Conservation (phyloP, 1,140 invertebrate species). For the Papilio aristodemus region DNA sequence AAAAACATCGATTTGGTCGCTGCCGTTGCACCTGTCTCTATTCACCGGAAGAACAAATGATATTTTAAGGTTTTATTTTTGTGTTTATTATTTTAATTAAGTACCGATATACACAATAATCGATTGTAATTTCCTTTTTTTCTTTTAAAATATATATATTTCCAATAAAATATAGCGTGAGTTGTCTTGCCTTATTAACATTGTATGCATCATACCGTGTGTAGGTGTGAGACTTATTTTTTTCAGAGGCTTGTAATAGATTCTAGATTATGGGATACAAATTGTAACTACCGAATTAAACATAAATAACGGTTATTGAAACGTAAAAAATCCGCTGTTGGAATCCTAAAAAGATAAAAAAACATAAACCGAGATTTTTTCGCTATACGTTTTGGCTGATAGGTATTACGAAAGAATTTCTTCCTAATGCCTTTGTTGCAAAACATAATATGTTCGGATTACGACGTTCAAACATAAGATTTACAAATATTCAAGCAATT, state of each 20-base stretch:
- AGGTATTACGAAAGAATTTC: constrained; percentile 23
- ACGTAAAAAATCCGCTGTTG: not conserved
- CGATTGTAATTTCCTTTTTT: constrained; percentile 38
- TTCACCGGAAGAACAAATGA: constrained; percentile 71
- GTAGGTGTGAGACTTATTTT: constrained; percentile 58
- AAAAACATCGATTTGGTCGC: constrained; percentile 47
- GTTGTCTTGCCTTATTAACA: constrained; percentile 51
- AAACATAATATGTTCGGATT: constrained; percentile 14
- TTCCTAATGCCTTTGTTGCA: constrained; percentile 11
- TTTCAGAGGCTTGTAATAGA: constrained; percentile 41
- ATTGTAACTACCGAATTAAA: no score
- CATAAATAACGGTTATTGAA: not conserved
- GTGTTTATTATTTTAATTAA: constrained; percentile 32
- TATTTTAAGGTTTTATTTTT: constrained; percentile 70
- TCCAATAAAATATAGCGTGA: constrained; percentile 38
- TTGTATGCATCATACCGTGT: constrained; percentile 55
- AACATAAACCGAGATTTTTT: not conserved
- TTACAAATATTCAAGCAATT: constrained; percentile 19
- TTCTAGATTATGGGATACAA: not conserved
- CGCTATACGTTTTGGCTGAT: not conserved
- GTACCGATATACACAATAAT: constrained; percentile 29
- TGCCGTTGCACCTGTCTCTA: constrained; percentile 54
- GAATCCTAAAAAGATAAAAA: not conserved
- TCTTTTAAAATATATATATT: constrained; percentile 45
- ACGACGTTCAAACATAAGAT: constrained; percentile 13